Evolutionary conservation across 2,113 vertebrate species (phyloP).

Genomic region (Neoarius graeffei): DNA sequence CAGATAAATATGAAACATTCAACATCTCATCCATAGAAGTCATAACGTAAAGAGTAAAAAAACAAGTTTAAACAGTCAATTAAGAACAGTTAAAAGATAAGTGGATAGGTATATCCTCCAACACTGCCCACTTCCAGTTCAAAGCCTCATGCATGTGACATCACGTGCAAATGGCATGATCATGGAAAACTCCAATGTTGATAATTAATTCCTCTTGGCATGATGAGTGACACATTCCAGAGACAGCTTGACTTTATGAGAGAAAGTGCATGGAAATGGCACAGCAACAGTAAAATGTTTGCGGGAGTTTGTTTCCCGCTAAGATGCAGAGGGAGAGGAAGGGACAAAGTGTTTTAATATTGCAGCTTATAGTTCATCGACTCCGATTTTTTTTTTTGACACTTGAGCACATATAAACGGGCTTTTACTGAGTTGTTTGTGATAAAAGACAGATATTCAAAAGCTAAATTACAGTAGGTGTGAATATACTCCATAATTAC

Average conservation of each 20-base stretch:
- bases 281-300: neutral
- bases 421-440: neutral
- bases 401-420: neutral
- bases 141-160: too few relatives aligned
- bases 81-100: too few relatives aligned
- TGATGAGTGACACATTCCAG: constrained; percentile 2
- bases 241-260: neutral
- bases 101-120: too few relatives aligned
- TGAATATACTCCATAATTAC: constrained; percentile 6
- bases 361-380: neutral
- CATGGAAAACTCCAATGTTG: neutral
- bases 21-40: too few relatives aligned
- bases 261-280: neutral
- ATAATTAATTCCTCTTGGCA: constrained; percentile 20
- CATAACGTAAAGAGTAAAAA: too few relatives aligned
- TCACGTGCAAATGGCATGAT: neutral
- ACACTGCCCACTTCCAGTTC: too few relatives aligned
- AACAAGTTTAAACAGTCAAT: too few relatives aligned
- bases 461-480: constrained; percentile 3
- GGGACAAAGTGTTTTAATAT: neutral
- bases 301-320: neutral
- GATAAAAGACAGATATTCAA: neutral
- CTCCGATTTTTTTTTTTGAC: neutral
- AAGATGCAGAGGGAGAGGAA: neutral
- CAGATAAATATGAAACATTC: too few relatives aligned